Evolutionary conservation across 2,113 vertebrate genomes (phyloP).

Genomic region (Raja brachyura): DNA sequence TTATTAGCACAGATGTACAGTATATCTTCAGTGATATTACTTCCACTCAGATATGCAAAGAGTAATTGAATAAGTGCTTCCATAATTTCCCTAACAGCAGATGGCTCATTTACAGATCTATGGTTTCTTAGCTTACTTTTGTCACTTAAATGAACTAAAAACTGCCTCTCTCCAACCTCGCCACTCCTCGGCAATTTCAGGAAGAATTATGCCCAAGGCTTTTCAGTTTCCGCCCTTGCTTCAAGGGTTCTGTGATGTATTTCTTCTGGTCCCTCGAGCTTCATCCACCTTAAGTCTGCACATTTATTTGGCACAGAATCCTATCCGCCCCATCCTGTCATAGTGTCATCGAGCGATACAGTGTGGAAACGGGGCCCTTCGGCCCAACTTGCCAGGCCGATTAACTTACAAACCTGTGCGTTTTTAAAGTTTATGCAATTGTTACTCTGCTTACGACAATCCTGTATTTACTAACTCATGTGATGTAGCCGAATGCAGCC

Average conservation of each 20-base stretch:
- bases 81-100: not conserved
- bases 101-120: not conserved
- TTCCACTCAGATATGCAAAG: not conserved
- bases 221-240: not conserved
- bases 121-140: not conserved
- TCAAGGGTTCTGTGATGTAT: not conserved
- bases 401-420: too few relatives aligned
- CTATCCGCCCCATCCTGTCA: too few relatives aligned
- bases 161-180: not conserved
- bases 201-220: not conserved
- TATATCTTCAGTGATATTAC: not conserved
- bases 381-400: too few relatives aligned
- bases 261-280: not conserved
- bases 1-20: not conserved
- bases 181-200: not conserved
- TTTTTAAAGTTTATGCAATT: too few relatives aligned
- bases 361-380: too few relatives aligned
- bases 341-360: too few relatives aligned
- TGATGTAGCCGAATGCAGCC: too few relatives aligned
- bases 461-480: too few relatives aligned
- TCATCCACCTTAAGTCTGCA: not conserved
- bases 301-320: not conserved
- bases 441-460: too few relatives aligned
- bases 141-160: not conserved
- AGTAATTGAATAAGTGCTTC: not conserved